Percentiles rank a stretch among this genome's conserved stretches.
Evolutionary conservation across 2,797 vertebrate genomes (phyloP).

Genomic region (Tarsius wallacei): DNA sequence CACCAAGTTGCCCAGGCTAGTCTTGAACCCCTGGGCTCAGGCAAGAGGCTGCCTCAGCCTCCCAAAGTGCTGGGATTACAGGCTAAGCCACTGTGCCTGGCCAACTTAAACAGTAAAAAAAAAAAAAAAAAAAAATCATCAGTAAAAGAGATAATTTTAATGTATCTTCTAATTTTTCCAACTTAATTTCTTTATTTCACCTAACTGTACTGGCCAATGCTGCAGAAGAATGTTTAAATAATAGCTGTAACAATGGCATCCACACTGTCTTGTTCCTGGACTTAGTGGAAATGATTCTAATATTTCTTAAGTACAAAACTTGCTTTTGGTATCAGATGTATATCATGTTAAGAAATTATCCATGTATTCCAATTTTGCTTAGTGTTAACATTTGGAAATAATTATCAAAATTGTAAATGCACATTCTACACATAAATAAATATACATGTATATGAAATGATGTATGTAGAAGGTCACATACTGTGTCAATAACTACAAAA

Average conservation of each 20-base stretch:
- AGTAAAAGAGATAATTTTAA: background rate
- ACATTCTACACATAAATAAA: background rate
- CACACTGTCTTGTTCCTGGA: background rate
- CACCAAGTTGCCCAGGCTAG: too few species aligned
- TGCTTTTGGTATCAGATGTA: background rate
- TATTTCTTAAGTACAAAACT: too few species aligned
- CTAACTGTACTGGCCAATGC: background rate
- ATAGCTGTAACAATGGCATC: background rate
- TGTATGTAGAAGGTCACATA: background rate
- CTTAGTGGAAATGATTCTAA: background rate
- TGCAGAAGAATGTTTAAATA: conserved; percentile 16
- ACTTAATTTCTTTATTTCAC: background rate
- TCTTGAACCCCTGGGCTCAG: too few species aligned
- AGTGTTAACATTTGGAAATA: too few species aligned
- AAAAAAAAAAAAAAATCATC: too few species aligned
- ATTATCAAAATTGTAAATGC: too few species aligned
- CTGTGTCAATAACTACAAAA: background rate
- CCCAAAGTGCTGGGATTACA: too few species aligned
- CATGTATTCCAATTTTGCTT: conserved; percentile 49
- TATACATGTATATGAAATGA: background rate
- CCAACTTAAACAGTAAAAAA: too few species aligned
- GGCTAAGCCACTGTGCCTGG: too few species aligned
- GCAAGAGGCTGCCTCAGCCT: too few species aligned
- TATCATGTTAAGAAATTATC: conserved; percentile 14
- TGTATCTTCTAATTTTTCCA: background rate